Evolutionary conservation across 1,140 invertebrate genomes (phyloP).

Genomic region (Eurosta solidaginis): DNA sequence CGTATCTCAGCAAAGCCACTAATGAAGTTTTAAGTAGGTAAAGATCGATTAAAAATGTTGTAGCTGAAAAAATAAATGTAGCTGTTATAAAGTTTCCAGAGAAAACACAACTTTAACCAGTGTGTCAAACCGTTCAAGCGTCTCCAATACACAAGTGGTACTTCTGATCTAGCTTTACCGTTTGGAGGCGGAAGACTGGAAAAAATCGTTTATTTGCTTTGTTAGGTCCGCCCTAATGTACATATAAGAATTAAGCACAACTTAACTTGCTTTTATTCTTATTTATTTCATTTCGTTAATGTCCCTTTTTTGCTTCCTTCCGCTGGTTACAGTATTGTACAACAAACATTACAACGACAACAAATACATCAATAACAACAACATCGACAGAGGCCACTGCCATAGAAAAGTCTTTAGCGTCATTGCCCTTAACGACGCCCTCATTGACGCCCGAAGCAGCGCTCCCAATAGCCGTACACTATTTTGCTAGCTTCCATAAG

Average conservation of each 20-base stretch:
- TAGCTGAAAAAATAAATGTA: too few relatives aligned
- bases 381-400: not conserved
- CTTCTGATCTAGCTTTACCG: too few relatives aligned
- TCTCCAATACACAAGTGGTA: too few relatives aligned
- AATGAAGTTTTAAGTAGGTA: too few relatives aligned
- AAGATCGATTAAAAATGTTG: too few relatives aligned
- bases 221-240: too few relatives aligned
- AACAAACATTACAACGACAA: not conserved
- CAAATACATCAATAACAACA: not conserved
- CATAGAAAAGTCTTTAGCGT: slow-evolving; percentile 15
- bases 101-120: too few relatives aligned
- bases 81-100: too few relatives aligned
- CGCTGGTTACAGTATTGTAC: not conserved
- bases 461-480: slow-evolving; percentile 47
- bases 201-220: too few relatives aligned
- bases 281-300: not conserved
- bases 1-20: too few relatives aligned
- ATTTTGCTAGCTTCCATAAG: slow-evolving; percentile 64
- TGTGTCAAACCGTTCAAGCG: too few relatives aligned
- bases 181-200: too few relatives aligned
- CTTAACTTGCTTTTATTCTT: not conserved
- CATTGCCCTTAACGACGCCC: not conserved
- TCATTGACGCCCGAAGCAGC: not conserved
- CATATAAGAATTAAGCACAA: not conserved
- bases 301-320: not conserved